Conservation (phyloP, 2,888 invertebrate genomes). For the Ophioninae sp. region DNA sequence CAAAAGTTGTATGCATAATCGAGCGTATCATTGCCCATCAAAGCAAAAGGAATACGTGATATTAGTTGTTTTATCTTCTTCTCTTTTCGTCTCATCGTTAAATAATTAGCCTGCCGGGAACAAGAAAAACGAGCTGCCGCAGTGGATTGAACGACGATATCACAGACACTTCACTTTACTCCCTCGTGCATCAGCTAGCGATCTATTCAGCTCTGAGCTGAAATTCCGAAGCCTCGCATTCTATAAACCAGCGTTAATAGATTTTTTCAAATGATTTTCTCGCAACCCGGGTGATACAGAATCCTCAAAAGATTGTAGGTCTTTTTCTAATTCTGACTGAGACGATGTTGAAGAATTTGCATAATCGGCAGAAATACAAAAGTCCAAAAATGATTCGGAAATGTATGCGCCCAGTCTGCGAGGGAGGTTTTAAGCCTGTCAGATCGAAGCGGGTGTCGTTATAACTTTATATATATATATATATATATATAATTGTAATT, state of each 20-base stretch:
- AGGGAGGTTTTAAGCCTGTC: neutral
- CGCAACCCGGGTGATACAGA: neutral
- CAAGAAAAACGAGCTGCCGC: neutral
- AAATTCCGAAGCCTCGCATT: too few species aligned
- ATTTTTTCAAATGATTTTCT: neutral
- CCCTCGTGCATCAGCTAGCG: neutral
- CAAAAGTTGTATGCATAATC: constrained; percentile 27
- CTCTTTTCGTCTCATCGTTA: constrained; percentile 11
- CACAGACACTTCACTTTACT: constrained; percentile 2
- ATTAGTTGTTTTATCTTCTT: constrained; percentile 17
- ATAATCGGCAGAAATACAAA: neutral
- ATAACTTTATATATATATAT: constrained; percentile 21
- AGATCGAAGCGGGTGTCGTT: neutral
- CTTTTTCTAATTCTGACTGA: neutral
- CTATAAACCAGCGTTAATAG: neutral
- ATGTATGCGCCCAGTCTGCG: neutral
- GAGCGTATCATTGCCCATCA: constrained; percentile 49
- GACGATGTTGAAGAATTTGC: neutral
- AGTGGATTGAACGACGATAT: constrained; percentile 9
- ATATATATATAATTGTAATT: constrained; percentile 46
- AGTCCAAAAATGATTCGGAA: neutral
- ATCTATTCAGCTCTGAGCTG: neutral
- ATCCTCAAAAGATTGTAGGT: neutral
- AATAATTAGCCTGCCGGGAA: neutral
- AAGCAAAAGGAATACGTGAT: constrained; percentile 37